Evolutionary conservation across 2,888 invertebrate genomes (phyloP).

Genomic region (Spodoptera picta): DNA sequence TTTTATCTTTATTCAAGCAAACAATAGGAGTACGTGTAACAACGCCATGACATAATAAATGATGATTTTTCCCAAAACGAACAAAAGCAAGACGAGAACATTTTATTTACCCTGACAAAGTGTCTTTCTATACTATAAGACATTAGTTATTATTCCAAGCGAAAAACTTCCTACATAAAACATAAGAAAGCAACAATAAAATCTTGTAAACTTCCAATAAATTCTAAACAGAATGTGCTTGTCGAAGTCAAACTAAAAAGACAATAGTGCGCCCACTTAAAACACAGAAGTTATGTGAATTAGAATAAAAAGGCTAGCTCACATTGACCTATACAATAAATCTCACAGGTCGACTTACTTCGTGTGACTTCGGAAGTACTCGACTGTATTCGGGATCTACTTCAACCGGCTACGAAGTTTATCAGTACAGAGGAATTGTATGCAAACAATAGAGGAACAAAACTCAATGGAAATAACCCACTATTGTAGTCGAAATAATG

Average conservation of each 20-base stretch:
- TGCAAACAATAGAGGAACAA: slow-evolving; percentile 38
- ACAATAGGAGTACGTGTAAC: no score
- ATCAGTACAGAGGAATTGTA: slow-evolving; percentile 22
- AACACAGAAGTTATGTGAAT: slow-evolving; percentile 48
- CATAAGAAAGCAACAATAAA: slow-evolving; percentile 9
- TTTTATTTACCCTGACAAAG: slow-evolving; percentile 3
- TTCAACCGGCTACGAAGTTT: slow-evolving; percentile 34
- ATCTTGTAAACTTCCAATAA: slow-evolving; percentile 27
- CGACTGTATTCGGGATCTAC: slow-evolving; percentile 29
- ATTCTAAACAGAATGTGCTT: slow-evolving; percentile 29
- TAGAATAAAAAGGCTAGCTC: slow-evolving; percentile 46
- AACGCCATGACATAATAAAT: not conserved
- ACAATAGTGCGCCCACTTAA: slow-evolving; percentile 42
- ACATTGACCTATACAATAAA: slow-evolving; percentile 53
- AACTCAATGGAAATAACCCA: slow-evolving; percentile 31
- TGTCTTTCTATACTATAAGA: slow-evolving; percentile 1
- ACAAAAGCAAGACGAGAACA: slow-evolving; percentile 6
- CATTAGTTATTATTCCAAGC: slow-evolving; percentile 6
- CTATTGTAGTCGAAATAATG: slow-evolving; percentile 43
- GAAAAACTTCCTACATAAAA: slow-evolving; percentile 9
- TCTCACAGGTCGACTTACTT: slow-evolving; percentile 29
- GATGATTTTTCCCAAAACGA: no score
- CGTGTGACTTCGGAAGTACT: slow-evolving; percentile 29
- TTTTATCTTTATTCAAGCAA: no score
- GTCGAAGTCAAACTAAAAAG: slow-evolving; percentile 37